Evolutionary conservation across 2,888 invertebrate genomes (phyloP), one percentile per base, ranked within the genome.

Genomic region (Eupelmus urozonus): DNA sequence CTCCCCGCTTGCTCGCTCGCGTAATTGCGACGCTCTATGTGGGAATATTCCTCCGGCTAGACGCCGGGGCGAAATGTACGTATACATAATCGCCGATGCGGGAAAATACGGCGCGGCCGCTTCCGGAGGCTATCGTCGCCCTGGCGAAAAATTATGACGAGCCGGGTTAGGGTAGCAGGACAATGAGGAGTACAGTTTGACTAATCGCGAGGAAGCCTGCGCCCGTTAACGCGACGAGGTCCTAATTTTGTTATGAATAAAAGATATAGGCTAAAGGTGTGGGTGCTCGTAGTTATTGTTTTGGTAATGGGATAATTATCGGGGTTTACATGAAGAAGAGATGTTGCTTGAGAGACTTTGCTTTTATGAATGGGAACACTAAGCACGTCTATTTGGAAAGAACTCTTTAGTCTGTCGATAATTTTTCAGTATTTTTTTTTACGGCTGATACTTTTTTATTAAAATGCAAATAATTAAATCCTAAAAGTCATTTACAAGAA

Each of bases 1-100:
- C 55, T n/a, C 67, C 59, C 20, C 59, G 23, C 18, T 1, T 23
- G 49, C 20, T 16, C 3, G 13, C n/a, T n/a, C 49, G n/a, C 51
- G 25, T 51, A 53, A 63, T 63, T 63, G 72, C 72, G n/a, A n/a
- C n/a, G n/a, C 27, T 55, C 29, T 65, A n/a, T n/a, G n/a, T n/a
- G 65, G 73, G 65, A 73, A 65, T 65, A 53, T 63, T 63, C 13
- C 27, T 63, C 27, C 27, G n/a, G 57, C 5, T 34, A 34, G 49
- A 49, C 5, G 16, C 2, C 49, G 49, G 49, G 49, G 16, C 5
- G 16, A 49, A 34, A 34, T 34, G 9, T 34, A 34, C 34, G 9
- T 34, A 34, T 34, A 34, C 34, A 5, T 5, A 9, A 34, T 34
- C 3, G 9, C 34, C 34, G 34, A 34, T 34, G 34, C 34, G 34